phyloP scores from a whole-genome alignment of 2,797 vertebrate species.

The Tenualosa thibaudeaui region DNA sequence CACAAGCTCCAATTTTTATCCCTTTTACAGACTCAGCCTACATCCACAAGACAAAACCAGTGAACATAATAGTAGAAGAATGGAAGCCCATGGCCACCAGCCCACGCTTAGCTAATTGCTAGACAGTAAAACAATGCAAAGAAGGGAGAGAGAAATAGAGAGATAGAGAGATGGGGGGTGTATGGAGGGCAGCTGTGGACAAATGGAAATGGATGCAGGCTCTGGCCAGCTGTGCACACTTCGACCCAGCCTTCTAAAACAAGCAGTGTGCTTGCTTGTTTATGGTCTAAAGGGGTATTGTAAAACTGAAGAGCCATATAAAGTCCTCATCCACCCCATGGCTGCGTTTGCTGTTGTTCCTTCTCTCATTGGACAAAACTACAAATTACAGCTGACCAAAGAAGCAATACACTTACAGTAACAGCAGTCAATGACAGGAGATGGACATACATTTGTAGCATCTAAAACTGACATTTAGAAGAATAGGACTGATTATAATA shows the following conservation, averaged over 20 bases:
- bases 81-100: neutral
- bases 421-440: neutral
- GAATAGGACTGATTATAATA: neutral
- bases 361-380: neutral
- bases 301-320: constrained; percentile 67
- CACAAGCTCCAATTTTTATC: neutral
- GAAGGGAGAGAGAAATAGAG: neutral
- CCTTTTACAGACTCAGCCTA: neutral
- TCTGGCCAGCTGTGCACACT: constrained; percentile 60
- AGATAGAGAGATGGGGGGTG: neutral
- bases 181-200: neutral
- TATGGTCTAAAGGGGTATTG: constrained; percentile 60
- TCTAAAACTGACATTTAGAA: neutral
- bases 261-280: constrained; percentile 59
- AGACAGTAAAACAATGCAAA: neutral
- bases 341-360: neutral
- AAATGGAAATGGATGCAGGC: constrained; percentile 30
- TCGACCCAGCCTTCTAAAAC: constrained; percentile 59
- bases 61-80: neutral
- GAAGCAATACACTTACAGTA: neutral
- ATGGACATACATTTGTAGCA: neutral
- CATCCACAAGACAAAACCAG: neutral
- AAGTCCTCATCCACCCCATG: neutral
- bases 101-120: neutral
- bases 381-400: neutral